Evolutionary conservation across 2,888 invertebrate species (phyloP), one percentile per base, ranked within the genome.

Genomic region (Himalopsyche kuldschensis): DNA sequence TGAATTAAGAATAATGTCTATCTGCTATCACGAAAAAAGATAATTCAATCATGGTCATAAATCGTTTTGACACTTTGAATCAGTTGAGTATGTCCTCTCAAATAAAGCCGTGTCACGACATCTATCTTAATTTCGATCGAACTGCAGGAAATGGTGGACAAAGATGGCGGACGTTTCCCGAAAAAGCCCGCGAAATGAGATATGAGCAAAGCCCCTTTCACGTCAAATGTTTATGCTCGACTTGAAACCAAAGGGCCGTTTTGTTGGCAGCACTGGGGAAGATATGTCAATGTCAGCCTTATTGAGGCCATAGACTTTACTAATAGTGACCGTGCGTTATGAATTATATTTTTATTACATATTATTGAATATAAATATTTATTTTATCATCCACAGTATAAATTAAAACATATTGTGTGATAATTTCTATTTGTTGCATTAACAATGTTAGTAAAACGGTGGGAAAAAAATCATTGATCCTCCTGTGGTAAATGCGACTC

Each of bases 211-310:
- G 69, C 69, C 41, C 84, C 80, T 82, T 84, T 84, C 84, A 84
- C 48, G 84, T 84, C 84, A 79, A 82, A 84, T 82, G 82, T 84
- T 82, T 77, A 69, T 69, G 84, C 82, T 81, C 78, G 82, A 80
- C 80, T 80, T 79, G 84, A 80, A 77, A 82, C 80, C 84, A 82
- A 84, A 84, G 75, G 69, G 69, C 69, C 69, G 69, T 79, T 83
- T 83, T 83, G 83, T 83, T 80, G 35, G 83, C 63, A 27, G 80
- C 80, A 79, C 83, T 77, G 77, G 41, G 77, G 69, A 75, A 63
- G 80, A 80, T 83, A 83, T 83, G 83, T 83, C 83, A 83, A 83
- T 77, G 83, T 83, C 80, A 80, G 69, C 69, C 48, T 48, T 30
- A 48, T 76, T 41, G 75, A 32, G 69, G 76, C 20, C 32, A 76